These are phyloP conservation scores for Balearica regulorum DNA, from an alignment of 2,797 vertebrate species.

Conservation along the genomic window DNA sequence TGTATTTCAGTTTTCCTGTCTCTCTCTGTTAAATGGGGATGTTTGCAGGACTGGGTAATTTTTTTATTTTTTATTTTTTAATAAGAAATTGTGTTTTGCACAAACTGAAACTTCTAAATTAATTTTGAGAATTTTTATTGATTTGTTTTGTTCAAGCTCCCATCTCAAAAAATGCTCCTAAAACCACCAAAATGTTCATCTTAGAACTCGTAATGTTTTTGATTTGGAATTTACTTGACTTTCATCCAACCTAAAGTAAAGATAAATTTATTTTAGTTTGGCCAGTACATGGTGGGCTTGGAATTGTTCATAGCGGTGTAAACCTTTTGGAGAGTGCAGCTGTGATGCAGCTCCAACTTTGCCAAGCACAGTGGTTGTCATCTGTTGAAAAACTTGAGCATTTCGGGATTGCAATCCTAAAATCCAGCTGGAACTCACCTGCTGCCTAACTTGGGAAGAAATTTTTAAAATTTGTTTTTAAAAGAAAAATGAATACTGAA, in stretches of 20 bases:
- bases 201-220: not conserved
- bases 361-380: not conserved
- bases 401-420: not conserved
- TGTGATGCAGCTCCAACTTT: not conserved
- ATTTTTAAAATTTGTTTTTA: not conserved
- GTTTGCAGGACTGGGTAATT: not conserved
- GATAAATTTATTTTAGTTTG: not conserved
- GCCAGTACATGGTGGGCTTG: too few species aligned
- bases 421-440: not conserved
- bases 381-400: not conserved
- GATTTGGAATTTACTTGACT: not conserved
- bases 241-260: not conserved
- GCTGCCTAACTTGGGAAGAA: not conserved
- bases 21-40: not conserved
- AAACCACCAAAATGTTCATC: rapidly evolving
- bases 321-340: not conserved
- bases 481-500: not conserved
- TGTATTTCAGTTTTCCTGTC: not conserved
- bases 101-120: not conserved
- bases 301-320: not conserved
- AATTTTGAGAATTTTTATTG: not conserved
- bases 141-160: not conserved
- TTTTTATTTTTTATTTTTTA: not conserved
- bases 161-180: not conserved
- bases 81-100: not conserved